Percentiles rank a stretch among this genome's conserved stretches.
These are phyloP conservation scores for Coptodon rendalli DNA, from an alignment of 2,113 vertebrate species.

Conservation along the genomic window DNA sequence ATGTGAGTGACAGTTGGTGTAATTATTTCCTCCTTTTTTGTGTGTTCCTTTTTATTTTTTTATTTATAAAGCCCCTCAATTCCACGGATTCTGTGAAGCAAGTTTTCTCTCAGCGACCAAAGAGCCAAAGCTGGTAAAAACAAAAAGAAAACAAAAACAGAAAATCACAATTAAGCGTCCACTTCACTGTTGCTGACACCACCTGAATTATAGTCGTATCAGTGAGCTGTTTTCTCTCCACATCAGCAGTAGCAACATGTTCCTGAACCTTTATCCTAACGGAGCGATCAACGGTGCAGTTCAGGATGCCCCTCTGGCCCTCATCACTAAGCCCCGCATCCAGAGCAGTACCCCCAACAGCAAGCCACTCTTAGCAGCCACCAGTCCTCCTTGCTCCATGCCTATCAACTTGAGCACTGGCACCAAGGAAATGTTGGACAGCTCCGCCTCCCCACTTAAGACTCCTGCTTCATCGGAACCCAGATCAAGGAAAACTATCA, in stretches of 20 bases:
- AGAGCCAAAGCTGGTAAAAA: constrained; percentile 72
- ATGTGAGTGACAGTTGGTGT: constrained; percentile 51
- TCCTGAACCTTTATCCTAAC: constrained; percentile 80
- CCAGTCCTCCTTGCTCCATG: constrained; percentile 69
- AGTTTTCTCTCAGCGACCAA: constrained; percentile 76
- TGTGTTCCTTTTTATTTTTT: constrained; percentile 21
- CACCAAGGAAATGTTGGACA: constrained; percentile 69
- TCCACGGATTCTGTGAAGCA: constrained; percentile 81
- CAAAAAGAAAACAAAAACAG: constrained; percentile 6
- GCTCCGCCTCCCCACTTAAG: constrained; percentile 48
- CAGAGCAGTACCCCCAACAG: constrained; percentile 73
- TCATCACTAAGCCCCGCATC: constrained; percentile 81
- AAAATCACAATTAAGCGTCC: constrained; percentile 72
- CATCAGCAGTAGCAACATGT: constrained; percentile 81
- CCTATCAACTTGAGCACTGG: constrained; percentile 82
- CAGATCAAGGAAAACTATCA: constrained; percentile 72
- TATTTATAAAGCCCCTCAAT: constrained; percentile 47
- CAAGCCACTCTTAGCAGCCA: constrained; percentile 62
- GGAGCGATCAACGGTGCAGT: constrained; percentile 78
- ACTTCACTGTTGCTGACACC: constrained; percentile 53
- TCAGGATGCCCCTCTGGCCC: constrained; percentile 90
- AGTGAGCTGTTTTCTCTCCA: constrained; percentile 69
- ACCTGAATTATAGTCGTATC: constrained; percentile 68
- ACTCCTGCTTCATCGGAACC: constrained; percentile 70
- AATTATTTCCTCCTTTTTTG: constrained; percentile 22